Base-by-base conservation (phyloP, 2,113 vertebrate genomes). In the Dolichallabes microphthalmus region DNA sequence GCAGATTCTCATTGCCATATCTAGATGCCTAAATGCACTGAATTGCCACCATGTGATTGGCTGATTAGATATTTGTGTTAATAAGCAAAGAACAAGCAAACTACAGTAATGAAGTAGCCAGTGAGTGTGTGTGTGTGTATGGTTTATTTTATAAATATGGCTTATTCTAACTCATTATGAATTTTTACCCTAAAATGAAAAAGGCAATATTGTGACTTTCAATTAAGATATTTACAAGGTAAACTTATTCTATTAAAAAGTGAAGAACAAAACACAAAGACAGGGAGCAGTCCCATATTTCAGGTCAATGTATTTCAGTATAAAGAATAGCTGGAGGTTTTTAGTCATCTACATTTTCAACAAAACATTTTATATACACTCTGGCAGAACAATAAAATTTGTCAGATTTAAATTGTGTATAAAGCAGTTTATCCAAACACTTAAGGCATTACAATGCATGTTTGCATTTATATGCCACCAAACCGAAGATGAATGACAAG, bases 381-480 rank as follows among this genome's bases (percentile, higher is more conserved):
- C 86, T 88, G 88, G 85, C 79, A 84, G 75, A 81, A 85, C 89
- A 90, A 92, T 90, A 91, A 83, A 86, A 82, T 88, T 87, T 89
- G 63, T 88, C 80, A 84, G 86, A 85, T 90, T 94, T 93, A 91
- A 93, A 93, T 92, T 91, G 91, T 89, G 92, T 92, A 93, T 85
- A 93, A 93, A 94, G 93, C 92, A 93, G 84, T 90, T 85, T 82
- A 90, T 87, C 80, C 83, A 86, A 69, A 83, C 53, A 92, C 88
- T 92, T 89, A 91, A 92, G 88, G 91, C 90, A 82, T 92, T 91
- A 90, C 88, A 88, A 91, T 91, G 92, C 90, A 93, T 89, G 82
- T 92, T 92, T 92, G 88, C 89, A 91, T 94, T 92, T 92, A 90
- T 93, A 91, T 90, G 88, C 87, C 89, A 87, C 87, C 90, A 91